Evolutionary conservation across 23 tunicate genomes (phyloP).

Genomic region (Styela clava): DNA sequence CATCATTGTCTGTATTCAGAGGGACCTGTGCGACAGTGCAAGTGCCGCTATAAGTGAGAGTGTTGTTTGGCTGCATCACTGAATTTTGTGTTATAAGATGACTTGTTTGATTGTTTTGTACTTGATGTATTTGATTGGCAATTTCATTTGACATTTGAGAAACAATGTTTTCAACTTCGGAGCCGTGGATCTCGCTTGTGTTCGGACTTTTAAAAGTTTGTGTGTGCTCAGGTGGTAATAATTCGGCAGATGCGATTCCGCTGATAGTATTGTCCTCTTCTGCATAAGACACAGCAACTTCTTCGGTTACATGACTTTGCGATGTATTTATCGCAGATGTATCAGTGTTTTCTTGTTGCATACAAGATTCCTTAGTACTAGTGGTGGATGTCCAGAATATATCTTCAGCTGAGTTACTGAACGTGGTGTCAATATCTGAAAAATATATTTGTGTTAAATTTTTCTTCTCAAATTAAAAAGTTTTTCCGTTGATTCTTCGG

Average conservation of each 20-base stretch:
- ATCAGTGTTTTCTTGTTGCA: neutral
- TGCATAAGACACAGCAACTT: neutral
- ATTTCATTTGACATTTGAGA: neutral
- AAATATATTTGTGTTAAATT: no score
- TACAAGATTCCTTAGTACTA: neutral
- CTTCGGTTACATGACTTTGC: neutral
- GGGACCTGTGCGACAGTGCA: neutral
- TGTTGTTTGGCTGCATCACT: neutral
- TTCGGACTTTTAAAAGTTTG: neutral
- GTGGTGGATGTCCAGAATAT: slow-evolving; percentile 8
- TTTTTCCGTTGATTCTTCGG: no score
- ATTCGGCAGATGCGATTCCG: neutral
- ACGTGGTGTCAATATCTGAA: neutral
- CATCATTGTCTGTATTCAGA: neutral
- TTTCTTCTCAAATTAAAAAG: no score
- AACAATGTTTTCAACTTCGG: neutral
- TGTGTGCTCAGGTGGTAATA: neutral
- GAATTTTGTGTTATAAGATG: neutral
- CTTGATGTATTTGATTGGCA: neutral
- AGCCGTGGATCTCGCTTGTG: neutral
- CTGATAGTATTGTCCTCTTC: neutral
- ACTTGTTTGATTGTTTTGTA: neutral
- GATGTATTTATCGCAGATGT: neutral
- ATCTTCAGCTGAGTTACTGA: slow-evolving; percentile 2
- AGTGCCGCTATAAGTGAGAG: neutral